Percentiles rank a stretch among this genome's conserved stretches.
Conservation (phyloP, 2,888 invertebrate genomes). For the Galerucella calmariensis region DNA sequence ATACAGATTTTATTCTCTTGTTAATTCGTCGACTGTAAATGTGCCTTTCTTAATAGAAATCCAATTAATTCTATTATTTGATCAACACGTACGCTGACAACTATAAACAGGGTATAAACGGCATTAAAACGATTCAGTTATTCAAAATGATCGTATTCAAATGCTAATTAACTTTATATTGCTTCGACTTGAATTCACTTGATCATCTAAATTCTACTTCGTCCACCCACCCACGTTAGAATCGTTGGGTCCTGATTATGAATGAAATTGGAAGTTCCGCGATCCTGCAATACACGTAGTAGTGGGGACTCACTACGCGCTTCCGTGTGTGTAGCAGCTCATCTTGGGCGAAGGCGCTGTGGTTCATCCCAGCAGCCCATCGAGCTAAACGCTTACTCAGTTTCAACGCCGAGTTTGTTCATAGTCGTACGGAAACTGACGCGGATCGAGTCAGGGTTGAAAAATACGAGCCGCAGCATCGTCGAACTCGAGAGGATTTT, state of each 20-base stretch:
- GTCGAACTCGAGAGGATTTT: constrained; percentile 21
- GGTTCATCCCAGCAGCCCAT: constrained; percentile 31
- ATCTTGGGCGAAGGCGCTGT: constrained; percentile 20
- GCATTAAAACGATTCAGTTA: no score
- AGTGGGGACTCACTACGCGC: constrained; percentile 23
- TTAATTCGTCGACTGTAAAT: no score
- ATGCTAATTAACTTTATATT: neutral
- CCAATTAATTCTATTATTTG: no score
- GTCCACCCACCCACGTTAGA: constrained; percentile 11
- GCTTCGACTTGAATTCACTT: neutral
- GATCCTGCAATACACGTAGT: constrained; percentile 9
- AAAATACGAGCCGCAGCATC: constrained; percentile 26
- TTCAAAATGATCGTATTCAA: neutral
- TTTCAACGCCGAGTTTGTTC: constrained; percentile 33
- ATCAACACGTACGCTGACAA: no score
- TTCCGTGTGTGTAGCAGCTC: constrained; percentile 31
- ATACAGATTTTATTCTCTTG: no score
- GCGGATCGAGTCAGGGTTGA: constrained; percentile 23
- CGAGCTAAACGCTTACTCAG: constrained; percentile 30
- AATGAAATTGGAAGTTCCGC: constrained; percentile 29
- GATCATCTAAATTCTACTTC: constrained; percentile 1
- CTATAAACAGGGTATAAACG: no score
- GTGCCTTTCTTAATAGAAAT: no score
- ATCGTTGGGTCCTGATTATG: constrained; percentile 19
- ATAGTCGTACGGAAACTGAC: constrained; percentile 25